Base-by-base conservation (phyloP, 2,888 invertebrate species). In the Mantis religiosa region DNA sequence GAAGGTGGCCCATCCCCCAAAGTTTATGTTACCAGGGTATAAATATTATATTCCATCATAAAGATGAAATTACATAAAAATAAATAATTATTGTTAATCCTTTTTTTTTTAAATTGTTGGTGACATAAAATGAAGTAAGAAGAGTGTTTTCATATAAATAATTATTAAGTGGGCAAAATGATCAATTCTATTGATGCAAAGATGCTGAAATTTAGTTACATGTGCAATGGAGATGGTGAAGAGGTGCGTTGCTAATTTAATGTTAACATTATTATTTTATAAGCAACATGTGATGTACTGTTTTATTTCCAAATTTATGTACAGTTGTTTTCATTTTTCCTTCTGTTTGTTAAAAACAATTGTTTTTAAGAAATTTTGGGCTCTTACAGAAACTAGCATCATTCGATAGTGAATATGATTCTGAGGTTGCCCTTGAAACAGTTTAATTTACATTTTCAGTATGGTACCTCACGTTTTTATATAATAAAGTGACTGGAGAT, bases 401-500 rank as follows among this genome's bases (percentile, higher is more conserved):
- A 71, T 71, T 20, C 54, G 54, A 6, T 71, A 71, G 20, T 71
- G 54, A 71, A 71, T 41, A 34, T 41, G 28, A 86, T 30, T 85
- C 71, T 27, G 71, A 86, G 86, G 81, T 27, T 86, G 30, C 71
- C 81, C 81, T 81, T 81, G 81, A 82, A 27, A 41, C 87, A 87
- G 3, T 87, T 87, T 87, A 82, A 82, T 86, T 86, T 47, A 81
- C 86, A 86, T 86, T 71, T 71, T 87, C 87, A 87, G 41, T 87
- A 87, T 87, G 87, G 87, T 87, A 87, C 87, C 87, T 87, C 87
- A 87, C 87, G 28, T 82, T 87, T 87, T 87, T 87, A 87, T 87
- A 87, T 87, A 87, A 87, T 87, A 87, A 87, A 87, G 82, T 87
- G 82, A 82, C 87, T 87, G 87, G 87, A 87, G 87, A 87, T 87